Conservation (phyloP, 2,797 vertebrate genomes). For the Acipenser ruthenus region DNA sequence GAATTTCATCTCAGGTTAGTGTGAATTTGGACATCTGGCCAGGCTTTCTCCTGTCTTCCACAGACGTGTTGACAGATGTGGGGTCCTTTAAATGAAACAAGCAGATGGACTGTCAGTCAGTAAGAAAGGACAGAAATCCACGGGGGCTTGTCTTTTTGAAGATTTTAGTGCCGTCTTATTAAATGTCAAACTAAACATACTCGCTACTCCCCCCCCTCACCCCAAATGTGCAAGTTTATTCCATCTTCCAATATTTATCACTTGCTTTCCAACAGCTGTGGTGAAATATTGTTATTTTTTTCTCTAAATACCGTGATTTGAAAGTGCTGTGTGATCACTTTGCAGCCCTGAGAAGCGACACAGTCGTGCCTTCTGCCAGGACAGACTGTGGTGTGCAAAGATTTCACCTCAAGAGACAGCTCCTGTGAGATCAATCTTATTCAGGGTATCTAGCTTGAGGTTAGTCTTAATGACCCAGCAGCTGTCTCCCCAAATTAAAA, state of each 20-base stretch:
- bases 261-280: too few species aligned
- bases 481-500: conserved; percentile 23
- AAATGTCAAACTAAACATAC: neutral
- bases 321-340: too few species aligned
- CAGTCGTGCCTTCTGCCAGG: conserved; percentile 13
- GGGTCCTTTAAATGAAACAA: conserved; percentile 49
- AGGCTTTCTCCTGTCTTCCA: conserved; percentile 37
- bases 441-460: conserved; percentile 24
- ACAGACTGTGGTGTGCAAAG: conserved; percentile 15
- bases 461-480: conserved; percentile 29
- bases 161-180: neutral
- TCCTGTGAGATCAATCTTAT: conserved; percentile 16
- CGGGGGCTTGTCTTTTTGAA: neutral
- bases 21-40: conserved; percentile 64
- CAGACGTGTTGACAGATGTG: conserved; percentile 68
- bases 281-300: neutral
- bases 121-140: conserved; percentile 41
- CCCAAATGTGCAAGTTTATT: too few species aligned
- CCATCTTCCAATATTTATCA: too few species aligned
- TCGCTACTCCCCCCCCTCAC: too few species aligned
- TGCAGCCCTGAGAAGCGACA: too few species aligned
- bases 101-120: conserved; percentile 60
- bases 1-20: conserved; percentile 49
- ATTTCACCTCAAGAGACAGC: conserved; percentile 19
- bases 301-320: neutral